Conservation (phyloP, 2,888 invertebrate species). For the Dione vanillae region DNA sequence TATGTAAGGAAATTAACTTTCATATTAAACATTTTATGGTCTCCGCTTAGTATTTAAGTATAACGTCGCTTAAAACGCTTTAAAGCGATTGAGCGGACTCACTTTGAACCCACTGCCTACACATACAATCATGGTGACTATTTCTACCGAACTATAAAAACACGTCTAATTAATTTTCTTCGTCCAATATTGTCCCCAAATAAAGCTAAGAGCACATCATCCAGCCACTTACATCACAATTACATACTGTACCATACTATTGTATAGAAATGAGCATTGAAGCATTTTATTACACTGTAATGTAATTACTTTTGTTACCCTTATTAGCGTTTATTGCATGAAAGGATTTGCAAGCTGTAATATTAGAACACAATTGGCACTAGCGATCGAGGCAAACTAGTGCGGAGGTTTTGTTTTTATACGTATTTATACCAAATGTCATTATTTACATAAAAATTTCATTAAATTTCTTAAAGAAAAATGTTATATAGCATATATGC, state of each 20-base stretch:
- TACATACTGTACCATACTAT: not conserved
- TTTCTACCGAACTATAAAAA: not conserved
- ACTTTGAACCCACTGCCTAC: too few species aligned
- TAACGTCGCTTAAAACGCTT: too few species aligned
- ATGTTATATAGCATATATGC: too few species aligned
- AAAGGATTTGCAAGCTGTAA: not conserved
- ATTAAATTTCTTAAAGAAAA: too few species aligned
- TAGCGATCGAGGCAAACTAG: not conserved
- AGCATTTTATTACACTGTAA: not conserved
- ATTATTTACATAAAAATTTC: too few species aligned
- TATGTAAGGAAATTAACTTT: not conserved
- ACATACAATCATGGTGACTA: not conserved
- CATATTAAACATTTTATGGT: too few species aligned
- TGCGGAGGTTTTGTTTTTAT: too few species aligned
- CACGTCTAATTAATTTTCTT: slow-evolving; percentile 21
- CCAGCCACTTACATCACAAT: not conserved
- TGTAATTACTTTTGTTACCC: not conserved
- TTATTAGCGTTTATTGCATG: not conserved
- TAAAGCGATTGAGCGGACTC: too few species aligned
- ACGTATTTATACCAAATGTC: too few species aligned
- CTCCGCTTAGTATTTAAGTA: too few species aligned
- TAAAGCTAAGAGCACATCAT: not conserved
- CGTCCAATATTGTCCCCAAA: slow-evolving; percentile 9
- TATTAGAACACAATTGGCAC: not conserved
- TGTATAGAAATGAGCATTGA: not conserved